Base-by-base conservation (phyloP, 1,140 invertebrate species). In the Probaryconus sp. region DNA sequence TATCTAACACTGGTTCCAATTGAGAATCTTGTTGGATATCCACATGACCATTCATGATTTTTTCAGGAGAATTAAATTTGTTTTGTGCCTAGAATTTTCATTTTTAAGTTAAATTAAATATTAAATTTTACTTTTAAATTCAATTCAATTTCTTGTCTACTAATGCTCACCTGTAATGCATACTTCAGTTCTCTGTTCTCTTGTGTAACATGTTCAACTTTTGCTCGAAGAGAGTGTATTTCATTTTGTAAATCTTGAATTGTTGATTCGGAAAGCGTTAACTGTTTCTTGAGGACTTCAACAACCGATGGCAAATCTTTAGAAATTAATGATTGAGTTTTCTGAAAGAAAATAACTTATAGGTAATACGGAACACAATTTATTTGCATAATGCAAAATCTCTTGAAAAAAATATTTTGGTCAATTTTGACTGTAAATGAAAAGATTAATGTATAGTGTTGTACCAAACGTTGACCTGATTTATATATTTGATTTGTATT, bases 151-250 rank as follows among this genome's bases (percentile, higher is more conserved):
- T 45, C 24, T 28, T 26, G 42, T 70, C 17, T 53, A 50, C 21
- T 13, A 50, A 51, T 56, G 56, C 26, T 63, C 76, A 86, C 81
- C 47, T 88, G 83, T 51, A 90, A 81, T 6, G 83, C 80, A 63
- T 64, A 90, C 74, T 92, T 91, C 28, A 95, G 79, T 24, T 92
- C 90, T 13, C 88, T 87, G 85, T 94, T 95, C 82, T 94, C 93
- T 70, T 89, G 89, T 5, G 90, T 91, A 13, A 96, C 83, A 67
- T 91, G 89, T 75, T 94, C 91, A 1, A 93, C 85, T 28, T 89
- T 89, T 3, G 83, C 89, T 75, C 92, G 90, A 18, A 92, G 79
- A 31, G 87, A 89, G 24, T 87, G 86, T 5, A 92, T 83, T 74
- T 93, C 90, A 28, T 89, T 89, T 72, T 90, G 89, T 0, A 93